Evolutionary conservation across 2,113 vertebrate genomes (phyloP), one percentile per base, ranked within the genome.

Genomic region (Caloenas nicobarica): DNA sequence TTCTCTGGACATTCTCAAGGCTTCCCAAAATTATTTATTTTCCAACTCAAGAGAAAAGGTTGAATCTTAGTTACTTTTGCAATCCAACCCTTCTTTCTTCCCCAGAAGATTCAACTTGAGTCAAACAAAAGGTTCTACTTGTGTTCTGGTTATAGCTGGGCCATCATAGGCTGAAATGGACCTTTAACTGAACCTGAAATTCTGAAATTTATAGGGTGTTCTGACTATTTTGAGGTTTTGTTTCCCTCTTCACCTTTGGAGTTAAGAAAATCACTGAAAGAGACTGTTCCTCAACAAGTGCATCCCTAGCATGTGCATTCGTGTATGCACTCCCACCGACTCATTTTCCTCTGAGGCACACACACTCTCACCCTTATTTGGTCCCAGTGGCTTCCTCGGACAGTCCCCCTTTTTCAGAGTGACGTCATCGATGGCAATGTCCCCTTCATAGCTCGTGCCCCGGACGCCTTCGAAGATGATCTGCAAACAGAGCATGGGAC

Each of bases 401-500:
- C 99, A 99, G 65, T 99, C 99, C 48, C 99, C 99, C 46, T 98
- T 98, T 94, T 98, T 99, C 97, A 99, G 98, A 61, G 98, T 99
- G 95, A 99, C 98, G 0, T 99, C 99, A 9, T 99, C 99, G 3
- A 99, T 99, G 94, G 99, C 99, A 56, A 99, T 99, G 95, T 99
- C 99, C 25, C 99, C 99, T 95, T 99, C 98, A 1, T 98, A 99
- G 87, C 98, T 98, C 0, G 97, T 98, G 40, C 99, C 99, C 77
- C 99, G 98, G 72, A 99, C 98, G 54, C 99, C 99, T 97, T 99
- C 99, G 10, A 99, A 99, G 93, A 99, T 99, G 95, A 99, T 98
- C 99, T 99, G 98, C 76, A 91, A 88, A 70, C 65, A 94, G 82
- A 89, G 64, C 81, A 86, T 6, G 79, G 28, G 53, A 87, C 65